Conservation (phyloP, 2,888 invertebrate genomes). For the Drosophila quinaria region DNA sequence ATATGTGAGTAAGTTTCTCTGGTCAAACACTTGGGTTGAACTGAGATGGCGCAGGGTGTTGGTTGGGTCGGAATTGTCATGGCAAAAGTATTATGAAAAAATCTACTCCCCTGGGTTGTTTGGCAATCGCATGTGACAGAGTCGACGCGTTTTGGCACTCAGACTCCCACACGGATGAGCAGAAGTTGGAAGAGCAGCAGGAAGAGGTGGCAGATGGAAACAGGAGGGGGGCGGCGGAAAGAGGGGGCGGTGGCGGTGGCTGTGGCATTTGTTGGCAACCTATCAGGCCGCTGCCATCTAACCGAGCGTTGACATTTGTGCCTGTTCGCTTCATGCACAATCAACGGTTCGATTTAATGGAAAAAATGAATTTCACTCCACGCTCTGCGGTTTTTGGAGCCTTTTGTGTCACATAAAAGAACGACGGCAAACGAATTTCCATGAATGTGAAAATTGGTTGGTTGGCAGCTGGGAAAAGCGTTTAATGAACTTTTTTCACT, state of each 20-base stretch:
- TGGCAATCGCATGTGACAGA: conserved; percentile 56
- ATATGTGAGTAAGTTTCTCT: conserved; percentile 28
- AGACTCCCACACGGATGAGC: conserved; percentile 45
- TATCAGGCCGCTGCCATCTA: conserved; percentile 75
- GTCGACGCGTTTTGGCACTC: conserved; percentile 59
- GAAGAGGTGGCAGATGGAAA: neutral
- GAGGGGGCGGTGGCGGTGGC: neutral
- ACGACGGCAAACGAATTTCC: conserved; percentile 60
- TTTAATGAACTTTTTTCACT: conserved; percentile 67
- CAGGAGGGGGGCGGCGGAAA: too few species aligned
- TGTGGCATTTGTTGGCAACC: conserved; percentile 53
- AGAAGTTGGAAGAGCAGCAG: neutral
- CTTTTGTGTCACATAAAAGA: conserved; percentile 55
- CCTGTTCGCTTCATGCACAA: conserved; percentile 81
- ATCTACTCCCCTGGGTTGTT: conserved; percentile 58
- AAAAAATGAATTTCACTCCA: conserved; percentile 76
- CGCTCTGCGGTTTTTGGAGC: conserved; percentile 63
- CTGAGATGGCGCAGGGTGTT: conserved; percentile 41
- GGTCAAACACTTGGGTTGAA: conserved; percentile 36
- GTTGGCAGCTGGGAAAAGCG: conserved; percentile 65
- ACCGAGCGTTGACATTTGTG: conserved; percentile 80
- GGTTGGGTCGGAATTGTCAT: conserved; percentile 44
- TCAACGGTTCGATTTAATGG: conserved; percentile 83
- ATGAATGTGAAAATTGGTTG: conserved; percentile 67
- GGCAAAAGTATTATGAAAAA: conserved; percentile 45